phyloP scores from a whole-genome alignment of 2,797 vertebrate genomes.

The Peromyscus eremicus region DNA sequence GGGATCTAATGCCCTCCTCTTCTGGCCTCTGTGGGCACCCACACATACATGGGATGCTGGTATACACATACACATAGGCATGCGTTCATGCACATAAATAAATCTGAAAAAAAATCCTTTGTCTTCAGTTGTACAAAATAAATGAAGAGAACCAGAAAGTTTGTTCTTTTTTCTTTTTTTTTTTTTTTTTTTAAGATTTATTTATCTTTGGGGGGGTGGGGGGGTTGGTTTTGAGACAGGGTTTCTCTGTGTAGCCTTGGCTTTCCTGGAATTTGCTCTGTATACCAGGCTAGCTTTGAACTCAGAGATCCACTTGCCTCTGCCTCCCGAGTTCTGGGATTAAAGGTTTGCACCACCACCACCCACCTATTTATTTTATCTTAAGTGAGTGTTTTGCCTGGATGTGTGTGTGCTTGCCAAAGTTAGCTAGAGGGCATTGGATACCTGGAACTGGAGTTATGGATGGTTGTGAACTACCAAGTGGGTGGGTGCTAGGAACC shows the following conservation, averaged over 20 bases:
- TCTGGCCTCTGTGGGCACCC: neutral
- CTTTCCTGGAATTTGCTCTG: neutral
- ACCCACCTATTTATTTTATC: neutral
- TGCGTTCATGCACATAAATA: neutral
- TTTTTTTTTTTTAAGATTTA: neutral
- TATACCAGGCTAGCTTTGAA: neutral
- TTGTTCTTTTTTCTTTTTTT: neutral
- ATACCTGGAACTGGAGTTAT: neutral
- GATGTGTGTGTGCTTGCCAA: neutral
- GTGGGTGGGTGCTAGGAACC: neutral
- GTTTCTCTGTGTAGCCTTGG: neutral
- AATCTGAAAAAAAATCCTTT: neutral
- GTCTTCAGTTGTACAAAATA: slow-evolving; percentile 49
- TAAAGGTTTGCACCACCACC: neutral
- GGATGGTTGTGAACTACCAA: neutral
- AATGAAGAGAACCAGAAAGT: neutral
- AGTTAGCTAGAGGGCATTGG: neutral
- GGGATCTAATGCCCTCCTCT: neutral
- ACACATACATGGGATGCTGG: neutral
- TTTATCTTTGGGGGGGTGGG: too few species aligned
- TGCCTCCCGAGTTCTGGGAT: neutral
- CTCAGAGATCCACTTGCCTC: neutral
- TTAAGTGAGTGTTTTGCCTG: neutral
- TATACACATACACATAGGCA: neutral
- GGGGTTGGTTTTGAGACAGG: neutral